Conservation (phyloP, 2,797 vertebrate genomes). For the Xenentodon cancila region DNA sequence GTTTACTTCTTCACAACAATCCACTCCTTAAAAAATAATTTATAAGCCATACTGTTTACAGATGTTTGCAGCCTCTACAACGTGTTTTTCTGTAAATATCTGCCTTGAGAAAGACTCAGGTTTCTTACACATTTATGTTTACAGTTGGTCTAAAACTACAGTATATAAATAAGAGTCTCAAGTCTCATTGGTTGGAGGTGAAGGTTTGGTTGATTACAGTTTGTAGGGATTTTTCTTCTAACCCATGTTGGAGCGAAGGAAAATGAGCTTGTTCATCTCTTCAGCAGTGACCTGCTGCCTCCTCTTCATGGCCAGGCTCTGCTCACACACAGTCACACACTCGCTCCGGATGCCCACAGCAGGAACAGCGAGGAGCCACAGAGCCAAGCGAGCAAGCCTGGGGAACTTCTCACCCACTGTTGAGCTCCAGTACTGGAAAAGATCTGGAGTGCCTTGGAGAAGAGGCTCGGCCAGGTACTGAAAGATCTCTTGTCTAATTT, state of each 20-base stretch:
- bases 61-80: constrained; percentile 61
- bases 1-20: constrained; percentile 58
- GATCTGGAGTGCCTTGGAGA: constrained; percentile 92
- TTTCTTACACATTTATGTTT: constrained; percentile 70
- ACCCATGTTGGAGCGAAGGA: constrained; percentile 98
- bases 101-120: constrained; percentile 59
- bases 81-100: constrained; percentile 67
- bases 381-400: constrained; percentile 91
- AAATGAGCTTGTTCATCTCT: constrained; percentile 99
- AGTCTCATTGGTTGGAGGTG: constrained; percentile 70
- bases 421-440: constrained; percentile 98
- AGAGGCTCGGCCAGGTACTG: constrained; percentile 97
- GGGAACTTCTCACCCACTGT: constrained; percentile 92
- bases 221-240: constrained; percentile 70
- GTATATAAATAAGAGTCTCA: constrained; percentile 75
- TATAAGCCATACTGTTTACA: constrained; percentile 49
- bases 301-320: constrained; percentile 94
- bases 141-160: constrained; percentile 71
- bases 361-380: constrained; percentile 97
- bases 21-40: constrained; percentile 60
- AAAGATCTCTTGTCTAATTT: constrained; percentile 93
- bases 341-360: constrained; percentile 93
- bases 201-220: constrained; percentile 68
- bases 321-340: constrained; percentile 95
- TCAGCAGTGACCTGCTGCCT: constrained; percentile 93